phyloP scores from a whole-genome alignment of 2,888 invertebrate genomes.

The Arenicola marina region DNA sequence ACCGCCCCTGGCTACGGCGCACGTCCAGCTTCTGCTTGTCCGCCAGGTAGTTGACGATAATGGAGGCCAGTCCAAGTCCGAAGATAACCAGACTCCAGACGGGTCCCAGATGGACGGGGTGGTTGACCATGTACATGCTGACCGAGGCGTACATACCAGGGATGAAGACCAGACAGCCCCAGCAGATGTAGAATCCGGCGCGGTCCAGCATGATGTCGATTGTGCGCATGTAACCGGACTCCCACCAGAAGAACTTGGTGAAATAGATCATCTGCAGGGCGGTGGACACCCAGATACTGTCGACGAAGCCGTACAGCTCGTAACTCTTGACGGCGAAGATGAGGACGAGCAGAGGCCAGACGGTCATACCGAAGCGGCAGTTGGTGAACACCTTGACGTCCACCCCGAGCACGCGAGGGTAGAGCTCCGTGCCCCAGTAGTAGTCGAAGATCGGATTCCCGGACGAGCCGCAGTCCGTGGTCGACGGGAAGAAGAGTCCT shows the following conservation, averaged over 20 bases:
- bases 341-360: slow-evolving; percentile 63
- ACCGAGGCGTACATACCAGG: slow-evolving; percentile 61
- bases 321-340: slow-evolving; percentile 60
- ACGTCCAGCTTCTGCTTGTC: slow-evolving; percentile 66
- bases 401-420: slow-evolving; percentile 64
- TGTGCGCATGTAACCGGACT: slow-evolving; percentile 67
- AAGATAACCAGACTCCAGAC: slow-evolving; percentile 50
- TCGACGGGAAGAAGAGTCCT: slow-evolving; percentile 56
- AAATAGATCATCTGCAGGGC: slow-evolving; percentile 64
- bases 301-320: slow-evolving; percentile 58
- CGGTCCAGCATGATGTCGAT: slow-evolving; percentile 67
- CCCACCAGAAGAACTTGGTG: slow-evolving; percentile 68
- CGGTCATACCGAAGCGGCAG: slow-evolving; percentile 63
- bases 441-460: slow-evolving; percentile 65
- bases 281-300: slow-evolving; percentile 60
- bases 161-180: slow-evolving; percentile 66
- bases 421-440: slow-evolving; percentile 68
- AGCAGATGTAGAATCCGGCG: slow-evolving; percentile 64
- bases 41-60: slow-evolving; percentile 64
- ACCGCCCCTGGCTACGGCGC: slow-evolving; percentile 59
- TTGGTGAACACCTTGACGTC: slow-evolving; percentile 63
- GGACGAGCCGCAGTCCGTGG: slow-evolving; percentile 57
- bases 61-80: slow-evolving; percentile 54
- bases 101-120: slow-evolving; percentile 50
- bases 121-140: slow-evolving; percentile 63